Evolutionary conservation across 2,797 vertebrate genomes (phyloP).

Genomic region (Acrossocheilus fasciatus): DNA sequence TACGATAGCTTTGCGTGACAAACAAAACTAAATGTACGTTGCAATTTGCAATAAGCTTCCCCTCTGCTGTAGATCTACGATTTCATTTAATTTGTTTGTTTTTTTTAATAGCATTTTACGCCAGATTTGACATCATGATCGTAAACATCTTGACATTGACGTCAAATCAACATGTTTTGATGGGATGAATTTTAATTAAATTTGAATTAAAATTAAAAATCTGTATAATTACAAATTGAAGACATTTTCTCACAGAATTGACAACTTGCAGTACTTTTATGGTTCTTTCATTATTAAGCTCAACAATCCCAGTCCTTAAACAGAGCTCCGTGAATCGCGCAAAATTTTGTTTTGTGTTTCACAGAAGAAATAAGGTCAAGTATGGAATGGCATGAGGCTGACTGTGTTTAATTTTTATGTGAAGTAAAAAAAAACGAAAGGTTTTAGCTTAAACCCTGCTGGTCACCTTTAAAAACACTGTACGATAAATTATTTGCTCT

Average conservation of each 20-base stretch:
- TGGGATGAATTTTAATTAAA: too few relatives aligned
- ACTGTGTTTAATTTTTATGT: neutral
- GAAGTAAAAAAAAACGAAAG: neutral
- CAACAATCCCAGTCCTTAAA: neutral
- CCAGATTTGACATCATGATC: neutral
- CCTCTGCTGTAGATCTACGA: neutral
- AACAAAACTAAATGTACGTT: neutral
- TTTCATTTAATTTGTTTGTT: neutral
- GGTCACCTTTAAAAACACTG: conserved; percentile 26
- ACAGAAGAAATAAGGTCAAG: neutral
- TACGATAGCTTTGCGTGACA: neutral
- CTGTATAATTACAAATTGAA: too few relatives aligned
- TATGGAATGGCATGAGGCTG: neutral
- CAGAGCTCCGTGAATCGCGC: neutral
- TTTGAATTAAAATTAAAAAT: too few relatives aligned
- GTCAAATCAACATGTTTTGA: neutral
- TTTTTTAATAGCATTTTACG: rapidly evolving
- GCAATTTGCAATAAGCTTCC: neutral
- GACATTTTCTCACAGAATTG: too few relatives aligned
- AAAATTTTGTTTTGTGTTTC: neutral
- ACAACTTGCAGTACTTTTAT: too few relatives aligned
- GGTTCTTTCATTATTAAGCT: too few relatives aligned
- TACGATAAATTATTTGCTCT: neutral
- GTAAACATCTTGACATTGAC: neutral
- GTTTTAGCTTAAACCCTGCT: conserved; percentile 1